Percentiles rank a stretch among this genome's conserved stretches.
Evolutionary conservation across 1,140 invertebrate genomes (phyloP).

Genomic region (Lerema accius): DNA sequence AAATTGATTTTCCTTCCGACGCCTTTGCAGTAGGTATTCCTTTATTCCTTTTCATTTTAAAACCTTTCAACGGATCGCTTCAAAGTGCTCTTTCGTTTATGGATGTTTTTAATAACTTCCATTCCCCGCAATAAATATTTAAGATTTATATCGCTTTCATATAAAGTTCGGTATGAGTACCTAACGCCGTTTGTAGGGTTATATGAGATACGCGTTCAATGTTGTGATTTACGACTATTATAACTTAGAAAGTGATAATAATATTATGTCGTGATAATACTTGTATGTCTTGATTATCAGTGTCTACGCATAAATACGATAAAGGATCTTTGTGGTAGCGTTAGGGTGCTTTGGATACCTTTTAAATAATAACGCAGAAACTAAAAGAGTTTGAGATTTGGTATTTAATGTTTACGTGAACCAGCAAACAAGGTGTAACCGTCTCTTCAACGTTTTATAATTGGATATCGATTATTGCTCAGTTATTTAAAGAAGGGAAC

Average conservation of each 20-base stretch:
- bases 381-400: too few relatives aligned
- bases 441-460: too few relatives aligned
- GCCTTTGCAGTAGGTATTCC: not conserved
- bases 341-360: too few relatives aligned
- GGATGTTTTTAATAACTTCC: conserved; percentile 17
- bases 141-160: conserved; percentile 21
- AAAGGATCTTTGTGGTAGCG: too few relatives aligned
- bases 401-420: too few relatives aligned
- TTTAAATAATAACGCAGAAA: too few relatives aligned
- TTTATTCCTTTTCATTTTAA: conserved; percentile 6
- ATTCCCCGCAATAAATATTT: conserved; percentile 18
- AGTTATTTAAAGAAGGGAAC: too few relatives aligned
- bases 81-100: conserved; percentile 1
- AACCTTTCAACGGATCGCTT: conserved; percentile 11
- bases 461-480: too few relatives aligned
- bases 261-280: too few relatives aligned
- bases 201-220: not conserved
- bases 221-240: conserved; percentile 12
- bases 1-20: not conserved
- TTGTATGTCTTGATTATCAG: too few relatives aligned
- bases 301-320: too few relatives aligned
- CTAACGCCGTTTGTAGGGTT: not conserved
- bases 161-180: conserved; percentile 15
- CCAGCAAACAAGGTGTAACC: too few relatives aligned
- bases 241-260: not conserved